phyloP scores from a whole-genome alignment of 2,888 invertebrate genomes.

The Euzophera pinguis region DNA sequence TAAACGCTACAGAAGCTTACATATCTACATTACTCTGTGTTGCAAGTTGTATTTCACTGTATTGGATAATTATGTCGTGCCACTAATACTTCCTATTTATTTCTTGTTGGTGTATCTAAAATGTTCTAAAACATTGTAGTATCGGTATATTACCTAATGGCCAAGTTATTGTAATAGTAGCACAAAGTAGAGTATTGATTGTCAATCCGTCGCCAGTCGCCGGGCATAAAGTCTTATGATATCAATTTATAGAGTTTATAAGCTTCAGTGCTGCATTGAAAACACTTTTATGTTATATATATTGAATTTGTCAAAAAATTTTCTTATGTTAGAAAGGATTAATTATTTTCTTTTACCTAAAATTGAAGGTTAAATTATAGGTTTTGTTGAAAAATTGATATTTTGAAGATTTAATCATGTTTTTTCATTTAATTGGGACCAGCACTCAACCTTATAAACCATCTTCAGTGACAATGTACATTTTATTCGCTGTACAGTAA shows the following conservation, averaged over 20 bases:
- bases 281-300: too few relatives aligned
- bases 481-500: slow-evolving; percentile 54
- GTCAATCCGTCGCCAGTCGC: slow-evolving; percentile 7
- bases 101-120: slow-evolving; percentile 1
- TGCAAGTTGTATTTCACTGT: neutral
- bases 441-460: too few relatives aligned
- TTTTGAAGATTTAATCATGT: too few relatives aligned
- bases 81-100: neutral
- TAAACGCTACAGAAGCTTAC: slow-evolving; percentile 14
- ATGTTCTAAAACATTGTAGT: slow-evolving; percentile 8
- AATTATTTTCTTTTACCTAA: neutral
- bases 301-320: too few relatives aligned
- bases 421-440: too few relatives aligned
- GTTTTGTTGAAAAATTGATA: too few relatives aligned
- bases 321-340: neutral
- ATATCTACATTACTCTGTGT: slow-evolving; percentile 14
- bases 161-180: slow-evolving; percentile 11
- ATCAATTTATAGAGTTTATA: neutral
- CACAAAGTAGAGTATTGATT: slow-evolving; percentile 4
- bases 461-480: slow-evolving; percentile 44
- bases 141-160: slow-evolving; percentile 10
- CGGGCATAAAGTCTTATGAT: slow-evolving; percentile 28
- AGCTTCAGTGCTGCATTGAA: too few relatives aligned
- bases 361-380: too few relatives aligned
- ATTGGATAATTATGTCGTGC: neutral